A percentile compares a stretch with the other conserved stretches of the same genome.
phyloP scores from a whole-genome alignment of 1,140 invertebrate species.

The Rhizoglyphus robini region DNA sequence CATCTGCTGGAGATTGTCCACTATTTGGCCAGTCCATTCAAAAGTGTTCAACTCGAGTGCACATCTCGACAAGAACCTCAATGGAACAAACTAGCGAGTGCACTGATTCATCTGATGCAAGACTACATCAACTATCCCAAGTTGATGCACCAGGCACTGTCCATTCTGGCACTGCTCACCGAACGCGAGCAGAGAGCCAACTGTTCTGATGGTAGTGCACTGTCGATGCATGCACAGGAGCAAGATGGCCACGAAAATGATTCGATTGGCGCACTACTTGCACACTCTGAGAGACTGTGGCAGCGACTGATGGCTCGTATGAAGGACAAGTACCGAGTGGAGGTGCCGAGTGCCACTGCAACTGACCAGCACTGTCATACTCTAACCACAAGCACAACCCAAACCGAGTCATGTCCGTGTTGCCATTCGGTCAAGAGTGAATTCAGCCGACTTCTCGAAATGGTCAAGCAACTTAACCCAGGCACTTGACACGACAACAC shows the following conservation, averaged over 20 bases:
- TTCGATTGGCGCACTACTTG: not conserved
- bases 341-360: not conserved
- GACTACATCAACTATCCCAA: not conserved
- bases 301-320: not conserved
- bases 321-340: not conserved
- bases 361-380: not conserved
- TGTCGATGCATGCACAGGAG: too few relatives aligned
- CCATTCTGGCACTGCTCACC: not conserved
- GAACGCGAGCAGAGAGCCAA: not conserved
- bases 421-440: not conserved
- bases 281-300: not conserved
- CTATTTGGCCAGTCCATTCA: not conserved
- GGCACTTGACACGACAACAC: too few relatives aligned
- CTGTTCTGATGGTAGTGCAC: not conserved
- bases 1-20: not conserved
- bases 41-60: not conserved
- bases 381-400: too few relatives aligned
- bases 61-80: not conserved
- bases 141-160: not conserved
- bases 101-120: conserved; percentile 4
- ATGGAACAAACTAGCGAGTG: not conserved
- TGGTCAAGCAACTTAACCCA: not conserved
- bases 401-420: too few relatives aligned
- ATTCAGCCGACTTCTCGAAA: not conserved
- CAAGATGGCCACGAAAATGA: not conserved